Conservation (phyloP, 2,888 invertebrate species). For the Rosalia funebris region DNA sequence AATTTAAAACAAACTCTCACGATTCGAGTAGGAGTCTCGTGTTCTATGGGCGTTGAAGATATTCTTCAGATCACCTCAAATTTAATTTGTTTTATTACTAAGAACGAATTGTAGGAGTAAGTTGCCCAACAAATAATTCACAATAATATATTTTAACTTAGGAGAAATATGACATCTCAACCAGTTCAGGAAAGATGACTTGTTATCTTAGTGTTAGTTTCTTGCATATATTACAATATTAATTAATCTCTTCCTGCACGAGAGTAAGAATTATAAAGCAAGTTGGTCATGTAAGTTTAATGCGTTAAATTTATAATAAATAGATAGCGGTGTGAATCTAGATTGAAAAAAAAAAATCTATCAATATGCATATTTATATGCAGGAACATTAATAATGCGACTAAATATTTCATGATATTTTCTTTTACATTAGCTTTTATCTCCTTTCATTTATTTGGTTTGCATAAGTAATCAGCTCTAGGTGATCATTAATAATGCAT, state of each 20-base stretch:
- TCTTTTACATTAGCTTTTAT: conserved; percentile 10
- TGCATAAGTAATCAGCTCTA: conserved; percentile 14
- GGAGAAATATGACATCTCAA: conserved; percentile 11
- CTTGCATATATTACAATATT: conserved; percentile 30
- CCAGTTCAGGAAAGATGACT: conserved; percentile 27
- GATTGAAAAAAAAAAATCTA: conserved; percentile 19
- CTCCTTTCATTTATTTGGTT: conserved; percentile 18
- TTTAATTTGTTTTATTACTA: conserved; percentile 40
- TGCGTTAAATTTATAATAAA: conserved; percentile 30
- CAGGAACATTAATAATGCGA: conserved; percentile 13
- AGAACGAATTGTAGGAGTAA: conserved; percentile 35
- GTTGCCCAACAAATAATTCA: conserved; percentile 37
- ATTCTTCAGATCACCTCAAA: conserved; percentile 36
- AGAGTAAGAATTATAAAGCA: conserved; percentile 9
- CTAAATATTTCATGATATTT: conserved; percentile 20
- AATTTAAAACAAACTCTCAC: conserved; percentile 25
- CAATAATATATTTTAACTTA: conserved; percentile 32
- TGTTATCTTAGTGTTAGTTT: conserved; percentile 20
- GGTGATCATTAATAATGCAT: conserved; percentile 8
- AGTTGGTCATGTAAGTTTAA: conserved; percentile 26
- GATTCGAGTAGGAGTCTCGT: conserved; percentile 28
- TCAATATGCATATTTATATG: conserved; percentile 19
- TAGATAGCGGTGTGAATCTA: conserved; percentile 21
- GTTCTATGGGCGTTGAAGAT: conserved; percentile 35
- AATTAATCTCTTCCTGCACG: conserved; percentile 23